Percentiles rank a stretch among this genome's conserved stretches.
These are phyloP conservation scores for Dryadula phaetusa DNA, from an alignment of 2,888 invertebrate species.

Conservation along the genomic window DNA sequence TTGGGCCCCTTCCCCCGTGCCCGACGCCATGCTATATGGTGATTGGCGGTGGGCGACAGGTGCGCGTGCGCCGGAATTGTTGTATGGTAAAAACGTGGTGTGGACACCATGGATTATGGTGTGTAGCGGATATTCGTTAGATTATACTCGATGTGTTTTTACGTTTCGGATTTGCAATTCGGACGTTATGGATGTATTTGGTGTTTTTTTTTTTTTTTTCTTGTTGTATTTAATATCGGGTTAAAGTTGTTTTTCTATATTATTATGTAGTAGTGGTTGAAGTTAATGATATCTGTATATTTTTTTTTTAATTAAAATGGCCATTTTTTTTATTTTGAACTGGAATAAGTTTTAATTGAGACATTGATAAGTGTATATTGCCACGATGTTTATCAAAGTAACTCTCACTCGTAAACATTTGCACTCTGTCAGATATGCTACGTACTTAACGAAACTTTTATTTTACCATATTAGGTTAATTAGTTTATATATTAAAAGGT, in stretches of 20 bases:
- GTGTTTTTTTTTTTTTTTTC: too few relatives aligned
- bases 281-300: too few relatives aligned
- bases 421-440: background rate
- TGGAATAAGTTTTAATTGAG: background rate
- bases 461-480: constrained; percentile 11
- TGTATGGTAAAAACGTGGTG: constrained; percentile 21
- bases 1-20: background rate
- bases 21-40: constrained; percentile 1
- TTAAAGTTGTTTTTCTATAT: too few relatives aligned
- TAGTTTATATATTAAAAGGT: too few relatives aligned
- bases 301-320: too few relatives aligned
- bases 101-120: constrained; percentile 20
- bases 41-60: constrained; percentile 29
- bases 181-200: background rate
- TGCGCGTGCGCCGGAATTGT: constrained; percentile 30
- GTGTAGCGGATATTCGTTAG: background rate
- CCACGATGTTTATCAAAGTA: background rate
- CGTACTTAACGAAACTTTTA: background rate
- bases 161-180: background rate
- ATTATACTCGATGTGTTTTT: background rate
- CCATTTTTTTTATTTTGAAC: too few relatives aligned
- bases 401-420: constrained; percentile 6
- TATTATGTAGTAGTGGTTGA: too few relatives aligned
- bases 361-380: background rate
- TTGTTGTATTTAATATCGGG: too few relatives aligned